phyloP scores from a whole-genome alignment of 2,888 invertebrate genomes.

The Digitonthophagus gazella region DNA sequence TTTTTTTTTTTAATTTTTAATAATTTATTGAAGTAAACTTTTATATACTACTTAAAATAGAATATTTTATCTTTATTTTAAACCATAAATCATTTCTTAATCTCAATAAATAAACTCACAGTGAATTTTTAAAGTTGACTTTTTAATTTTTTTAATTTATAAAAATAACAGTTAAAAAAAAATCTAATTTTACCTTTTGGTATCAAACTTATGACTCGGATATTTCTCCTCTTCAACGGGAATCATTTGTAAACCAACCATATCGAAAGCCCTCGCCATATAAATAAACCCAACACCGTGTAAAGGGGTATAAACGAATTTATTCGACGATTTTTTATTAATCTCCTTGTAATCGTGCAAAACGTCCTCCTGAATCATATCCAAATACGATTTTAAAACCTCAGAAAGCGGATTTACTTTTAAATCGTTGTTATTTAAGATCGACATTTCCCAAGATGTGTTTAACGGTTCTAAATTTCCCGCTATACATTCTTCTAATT shows the following conservation, averaged over 20 bases:
- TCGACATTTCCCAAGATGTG: conserved; percentile 73
- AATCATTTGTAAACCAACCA: conserved; percentile 70
- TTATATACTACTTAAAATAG: too few relatives aligned
- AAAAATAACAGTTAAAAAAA: too few relatives aligned
- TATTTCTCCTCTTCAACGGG: conserved; percentile 74
- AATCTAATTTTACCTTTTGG: conserved; percentile 46
- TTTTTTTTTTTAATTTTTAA: too few relatives aligned
- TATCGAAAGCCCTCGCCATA: conserved; percentile 71
- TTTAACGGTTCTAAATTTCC: conserved; percentile 73
- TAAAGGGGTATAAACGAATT: conserved; percentile 92
- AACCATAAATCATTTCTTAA: too few relatives aligned
- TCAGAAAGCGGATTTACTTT: conserved; percentile 69
- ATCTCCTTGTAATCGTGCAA: conserved; percentile 56
- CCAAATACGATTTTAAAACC: conserved; percentile 67
- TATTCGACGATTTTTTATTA: conserved; percentile 58
- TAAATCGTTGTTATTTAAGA: conserved; percentile 52
- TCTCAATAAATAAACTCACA: too few relatives aligned
- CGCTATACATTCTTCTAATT: conserved; percentile 76
- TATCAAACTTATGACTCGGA: conserved; percentile 96
- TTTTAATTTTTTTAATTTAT: neutral
- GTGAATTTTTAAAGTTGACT: too few relatives aligned
- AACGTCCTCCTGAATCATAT: conserved; percentile 57
- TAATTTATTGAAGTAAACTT: too few relatives aligned
- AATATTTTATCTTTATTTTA: too few relatives aligned
- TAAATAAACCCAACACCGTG: conserved; percentile 93